Base-by-base conservation (phyloP, 2,888 invertebrate species). In the Catocala fraxini region DNA sequence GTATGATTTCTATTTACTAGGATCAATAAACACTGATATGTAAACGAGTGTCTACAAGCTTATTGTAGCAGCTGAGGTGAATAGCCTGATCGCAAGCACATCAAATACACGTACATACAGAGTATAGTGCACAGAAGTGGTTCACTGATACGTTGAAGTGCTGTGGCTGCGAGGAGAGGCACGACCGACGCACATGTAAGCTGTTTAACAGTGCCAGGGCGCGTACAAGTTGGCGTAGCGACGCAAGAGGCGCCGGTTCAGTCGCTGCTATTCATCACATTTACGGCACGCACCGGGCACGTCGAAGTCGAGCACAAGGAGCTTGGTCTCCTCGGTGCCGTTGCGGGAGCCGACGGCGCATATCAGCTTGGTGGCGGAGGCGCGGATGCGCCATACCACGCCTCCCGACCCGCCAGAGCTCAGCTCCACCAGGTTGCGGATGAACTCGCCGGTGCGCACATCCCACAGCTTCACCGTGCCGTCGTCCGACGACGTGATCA, bases 381-480 rank as follows among this genome's bases (percentile, higher is more conserved):
- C 99, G 15, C 95, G 92, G 71, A 99, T 99, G 52, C 99, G 96
- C 99, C 99, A 99, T 11, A 99, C 99, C 15, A 99, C 99, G 51
- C 99, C 99, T 3, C 99, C 99, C 51, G 98, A 98, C 3, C 99
- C 99, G 33, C 99, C 99, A 73, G 98, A 98, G 65, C 97, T 97
- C 70, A 99, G 94, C 47, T 98, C 96, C 63, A 99, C 98, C 70
- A 99, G 95, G 94, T 99, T 99, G 68, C 99, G 96, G 72, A 99
- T 97, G 90, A 99, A 99, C 84, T 98, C 98, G 89, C 98, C 98
- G 58, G 98, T 99, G 88, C 97, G 97, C 51, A 99, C 97, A 92
- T 99, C 99, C 99, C 99, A 99, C 63, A 99, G 95, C 91, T 99
- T 99, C 13, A 99, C 99, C 1, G 99, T 99, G 59, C 99, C 99